Evolutionary conservation across 2,113 vertebrate species (phyloP), one percentile per base, ranked within the genome.

Genomic region (Addax nasomaculatus): DNA sequence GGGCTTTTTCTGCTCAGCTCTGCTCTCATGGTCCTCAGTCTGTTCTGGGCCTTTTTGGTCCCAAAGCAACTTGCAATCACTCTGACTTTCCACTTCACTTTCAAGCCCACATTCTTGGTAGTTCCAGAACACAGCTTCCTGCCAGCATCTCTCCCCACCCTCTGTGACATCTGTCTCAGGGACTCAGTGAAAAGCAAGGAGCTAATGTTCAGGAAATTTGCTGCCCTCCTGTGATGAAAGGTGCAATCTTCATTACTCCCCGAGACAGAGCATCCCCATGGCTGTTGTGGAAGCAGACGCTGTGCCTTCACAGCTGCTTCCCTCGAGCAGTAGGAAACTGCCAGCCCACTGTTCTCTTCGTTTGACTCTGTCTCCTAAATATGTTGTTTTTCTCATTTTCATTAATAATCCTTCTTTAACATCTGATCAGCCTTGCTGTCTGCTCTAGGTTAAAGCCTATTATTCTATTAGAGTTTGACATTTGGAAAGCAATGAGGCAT

Each of bases 391-490:
- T 95, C 95, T 96, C 88, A 94, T 97, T 97, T 94, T 97, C 95
- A 85, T 97, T 95, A 98, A 95, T 97, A 97, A 97, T 60, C 94
- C 87, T 93, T 95, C 62, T 94, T 96, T 97, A 97, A 92, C 89
- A 95, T 76, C 93, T 94, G 89, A 96, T 89, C 95, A 39, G 78
- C 62, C 60, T 96, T 2, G 0, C 93, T 94, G 85, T 91, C 94
- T 94, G 57, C 96, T 87, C 88, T 88, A 81, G 64, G 95, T 95
- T 97, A 83, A 84, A 96, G 96, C 85, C 85, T 90, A 81, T 97
- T 97, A 95, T 92, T 78, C 93, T 39, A 89, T 96, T 93, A 97
- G 47, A 85, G 53, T 67, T 83, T 98, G 97, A 96, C 95, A 97
- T 94, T 97, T 97, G 78, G 89, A 83, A 93, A 36, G 93, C 93